These are phyloP conservation scores for Clostera curtula DNA, from an alignment of 2,888 invertebrate species.

Conservation along the genomic window DNA sequence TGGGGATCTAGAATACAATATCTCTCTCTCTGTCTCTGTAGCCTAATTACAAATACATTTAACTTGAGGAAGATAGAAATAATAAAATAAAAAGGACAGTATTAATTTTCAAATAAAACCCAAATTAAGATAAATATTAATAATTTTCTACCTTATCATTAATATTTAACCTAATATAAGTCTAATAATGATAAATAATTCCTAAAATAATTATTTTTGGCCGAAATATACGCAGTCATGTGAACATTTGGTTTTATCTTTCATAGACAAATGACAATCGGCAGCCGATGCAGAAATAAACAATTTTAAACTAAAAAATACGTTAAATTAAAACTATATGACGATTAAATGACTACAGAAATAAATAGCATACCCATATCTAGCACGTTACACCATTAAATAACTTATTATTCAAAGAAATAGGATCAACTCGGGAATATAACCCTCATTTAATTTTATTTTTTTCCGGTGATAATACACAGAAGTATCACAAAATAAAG, in stretches of 20 bases:
- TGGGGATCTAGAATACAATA: too few species aligned
- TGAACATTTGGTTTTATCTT: slow-evolving; percentile 34
- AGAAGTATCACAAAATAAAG: slow-evolving; percentile 33
- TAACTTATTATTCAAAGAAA: slow-evolving; percentile 12
- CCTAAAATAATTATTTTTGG: slow-evolving; percentile 3
- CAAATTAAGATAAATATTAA: too few species aligned
- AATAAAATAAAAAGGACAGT: too few species aligned
- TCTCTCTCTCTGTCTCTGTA: too few species aligned
- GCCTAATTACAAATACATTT: too few species aligned
- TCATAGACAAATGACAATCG: slow-evolving; percentile 28
- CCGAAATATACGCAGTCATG: slow-evolving; percentile 26
- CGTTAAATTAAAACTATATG: neutral
- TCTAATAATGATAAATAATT: neutral
- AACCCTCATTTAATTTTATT: slow-evolving; percentile 20
- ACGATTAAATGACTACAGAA: neutral
- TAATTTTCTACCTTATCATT: too few species aligned
- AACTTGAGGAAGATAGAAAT: too few species aligned
- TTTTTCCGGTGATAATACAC: slow-evolving; percentile 27
- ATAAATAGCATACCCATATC: slow-evolving; percentile 19
- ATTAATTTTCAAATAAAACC: too few species aligned
- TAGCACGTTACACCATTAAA: slow-evolving; percentile 2
- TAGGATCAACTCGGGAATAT: slow-evolving; percentile 10
- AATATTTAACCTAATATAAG: neutral
- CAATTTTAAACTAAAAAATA: slow-evolving; percentile 1
- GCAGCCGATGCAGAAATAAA: slow-evolving; percentile 6